phyloP scores from a whole-genome alignment of 2,113 vertebrate genomes.

The Gadus chalcogrammus region DNA sequence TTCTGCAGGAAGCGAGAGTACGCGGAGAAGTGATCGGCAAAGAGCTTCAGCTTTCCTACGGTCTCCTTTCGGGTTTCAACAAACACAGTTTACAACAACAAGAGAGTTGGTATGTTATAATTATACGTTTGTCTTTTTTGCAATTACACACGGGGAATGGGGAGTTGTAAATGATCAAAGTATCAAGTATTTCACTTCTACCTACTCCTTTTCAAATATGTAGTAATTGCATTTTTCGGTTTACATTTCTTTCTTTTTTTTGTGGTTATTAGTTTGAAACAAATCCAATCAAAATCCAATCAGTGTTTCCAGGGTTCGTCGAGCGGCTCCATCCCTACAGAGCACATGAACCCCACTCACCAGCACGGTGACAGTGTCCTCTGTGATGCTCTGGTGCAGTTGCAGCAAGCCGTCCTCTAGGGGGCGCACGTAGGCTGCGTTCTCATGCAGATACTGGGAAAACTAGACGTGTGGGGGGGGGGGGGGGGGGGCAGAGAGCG shows the following conservation, averaged over 20 bases:
- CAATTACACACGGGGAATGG: too few relatives aligned
- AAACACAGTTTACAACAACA: conserved; percentile 9
- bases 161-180: neutral
- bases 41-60: conserved; percentile 85
- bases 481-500: conserved; percentile 5
- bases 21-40: conserved; percentile 85
- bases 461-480: conserved; percentile 73
- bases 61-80: conserved; percentile 82
- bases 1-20: conserved; percentile 91
- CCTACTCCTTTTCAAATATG: neutral
- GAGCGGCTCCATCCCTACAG: too few relatives aligned
- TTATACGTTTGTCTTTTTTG: too few relatives aligned
- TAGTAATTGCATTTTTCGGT: too few relatives aligned
- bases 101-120: neutral
- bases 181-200: neutral
- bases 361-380: conserved; percentile 91
- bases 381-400: conserved; percentile 91
- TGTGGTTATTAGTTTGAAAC: too few relatives aligned
- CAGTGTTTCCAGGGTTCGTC: too few relatives aligned
- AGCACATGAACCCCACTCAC: conserved; percentile 65
- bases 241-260: too few relatives aligned
- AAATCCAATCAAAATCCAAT: too few relatives aligned
- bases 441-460: conserved; percentile 94
- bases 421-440: conserved; percentile 91
- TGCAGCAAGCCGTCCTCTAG: conserved; percentile 93